phyloP scores from a whole-genome alignment of 2,888 invertebrate species.

The Eudemis profundana region DNA sequence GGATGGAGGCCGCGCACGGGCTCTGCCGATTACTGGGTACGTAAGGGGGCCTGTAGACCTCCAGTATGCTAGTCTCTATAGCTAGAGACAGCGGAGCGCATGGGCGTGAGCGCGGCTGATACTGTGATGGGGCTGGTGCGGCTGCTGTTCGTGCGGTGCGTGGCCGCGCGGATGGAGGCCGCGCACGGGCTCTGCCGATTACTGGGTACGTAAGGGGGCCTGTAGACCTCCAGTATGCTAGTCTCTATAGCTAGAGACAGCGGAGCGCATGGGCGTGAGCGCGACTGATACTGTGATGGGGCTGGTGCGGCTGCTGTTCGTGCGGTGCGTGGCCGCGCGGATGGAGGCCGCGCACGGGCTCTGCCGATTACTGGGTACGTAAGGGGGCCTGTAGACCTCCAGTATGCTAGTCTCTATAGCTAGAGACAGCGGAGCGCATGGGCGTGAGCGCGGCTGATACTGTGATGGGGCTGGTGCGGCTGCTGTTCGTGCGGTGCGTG shows the following conservation, averaged over 20 bases:
- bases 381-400: background rate
- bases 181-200: conserved; percentile 68
- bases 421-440: background rate
- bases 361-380: conserved; percentile 66
- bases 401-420: background rate
- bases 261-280: conserved; percentile 67
- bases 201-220: conserved; percentile 61
- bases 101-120: conserved; percentile 80
- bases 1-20: conserved; percentile 73
- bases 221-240: background rate
- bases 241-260: background rate
- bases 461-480: conserved; percentile 67
- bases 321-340: conserved; percentile 73
- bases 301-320: conserved; percentile 71
- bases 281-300: conserved; percentile 77
- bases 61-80: background rate
- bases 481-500: conserved; percentile 73
- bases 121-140: conserved; percentile 73
- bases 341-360: conserved; percentile 74
- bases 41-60: conserved; percentile 27
- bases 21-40: conserved; percentile 69
- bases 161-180: conserved; percentile 75
- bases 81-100: background rate
- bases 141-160: conserved; percentile 71
- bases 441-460: conserved; percentile 83